Percentiles rank a stretch among this genome's conserved stretches.
These are phyloP conservation scores for Drosophila kikkawai DNA, from an alignment of 1,140 invertebrate genomes.

Conservation along the genomic window DNA sequence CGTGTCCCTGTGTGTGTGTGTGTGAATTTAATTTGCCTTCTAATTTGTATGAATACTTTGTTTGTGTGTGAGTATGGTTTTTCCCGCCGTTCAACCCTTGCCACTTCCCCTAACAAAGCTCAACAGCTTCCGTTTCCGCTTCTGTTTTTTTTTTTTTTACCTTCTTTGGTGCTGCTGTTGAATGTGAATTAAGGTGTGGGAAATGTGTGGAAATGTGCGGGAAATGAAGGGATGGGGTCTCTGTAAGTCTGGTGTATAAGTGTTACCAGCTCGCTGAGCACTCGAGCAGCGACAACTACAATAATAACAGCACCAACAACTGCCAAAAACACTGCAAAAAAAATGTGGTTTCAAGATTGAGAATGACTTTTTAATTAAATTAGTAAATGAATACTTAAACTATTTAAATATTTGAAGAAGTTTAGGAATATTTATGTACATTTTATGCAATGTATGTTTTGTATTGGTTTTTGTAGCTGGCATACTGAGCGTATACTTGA, in stretches of 20 bases:
- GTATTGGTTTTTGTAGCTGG: background rate
- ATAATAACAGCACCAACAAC: conserved; percentile 23
- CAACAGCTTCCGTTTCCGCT: conserved; percentile 79
- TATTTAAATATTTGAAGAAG: background rate
- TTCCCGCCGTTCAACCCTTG: conserved; percentile 14
- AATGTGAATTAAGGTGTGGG: background rate
- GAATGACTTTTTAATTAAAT: background rate
- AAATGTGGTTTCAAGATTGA: background rate
- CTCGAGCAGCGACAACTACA: conserved; percentile 49
- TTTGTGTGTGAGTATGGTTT: conserved; percentile 20
- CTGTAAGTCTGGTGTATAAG: conserved; percentile 37
- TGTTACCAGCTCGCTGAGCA: conserved; percentile 70
- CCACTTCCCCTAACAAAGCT: conserved; percentile 49
- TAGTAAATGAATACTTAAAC: too few relatives aligned
- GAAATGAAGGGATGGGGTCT: background rate
- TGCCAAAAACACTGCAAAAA: background rate
- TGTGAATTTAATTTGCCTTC: conserved; percentile 67
- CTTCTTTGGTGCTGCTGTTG: conserved; percentile 2
- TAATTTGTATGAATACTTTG: conserved; percentile 71
- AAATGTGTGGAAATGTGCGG: background rate
- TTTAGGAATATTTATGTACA: background rate
- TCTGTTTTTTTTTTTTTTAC: conserved; percentile 17
- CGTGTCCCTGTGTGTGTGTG: conserved; percentile 12
- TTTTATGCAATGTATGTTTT: background rate
- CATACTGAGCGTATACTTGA: background rate